These are phyloP conservation scores for Lissonota sp. DNA, from an alignment of 2,888 invertebrate genomes.

Conservation along the genomic window DNA sequence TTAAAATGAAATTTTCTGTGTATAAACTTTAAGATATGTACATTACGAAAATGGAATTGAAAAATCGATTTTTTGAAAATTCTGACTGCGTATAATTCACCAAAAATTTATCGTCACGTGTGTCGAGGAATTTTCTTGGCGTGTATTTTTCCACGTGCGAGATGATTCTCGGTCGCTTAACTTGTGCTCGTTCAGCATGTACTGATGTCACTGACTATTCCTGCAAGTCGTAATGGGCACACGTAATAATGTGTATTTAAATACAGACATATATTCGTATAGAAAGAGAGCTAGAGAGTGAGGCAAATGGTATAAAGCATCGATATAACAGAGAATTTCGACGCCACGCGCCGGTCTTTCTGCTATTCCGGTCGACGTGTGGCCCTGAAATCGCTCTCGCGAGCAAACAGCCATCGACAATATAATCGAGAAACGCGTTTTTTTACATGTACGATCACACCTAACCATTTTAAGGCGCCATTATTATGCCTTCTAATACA, in stretches of 20 bases:
- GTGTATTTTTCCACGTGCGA: no score
- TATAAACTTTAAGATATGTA: no score
- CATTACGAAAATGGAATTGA: no score
- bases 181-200: constrained; percentile 33
- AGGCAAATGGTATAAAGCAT: constrained; percentile 24
- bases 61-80: no score
- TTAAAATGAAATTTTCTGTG: no score
- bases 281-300: neutral
- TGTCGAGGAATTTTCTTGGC: no score
- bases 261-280: no score
- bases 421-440: constrained; percentile 28
- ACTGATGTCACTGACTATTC: constrained; percentile 77
- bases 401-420: constrained; percentile 50
- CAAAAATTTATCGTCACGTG: no score
- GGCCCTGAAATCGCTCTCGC: constrained; percentile 70
- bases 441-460: constrained; percentile 27
- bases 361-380: constrained; percentile 72
- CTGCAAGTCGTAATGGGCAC: constrained; percentile 62
- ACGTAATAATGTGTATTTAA: constrained; percentile 11
- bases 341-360: constrained; percentile 27
- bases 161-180: constrained; percentile 14
- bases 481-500: constrained; percentile 11
- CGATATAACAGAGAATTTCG: constrained; percentile 40
- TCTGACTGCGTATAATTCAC: no score
- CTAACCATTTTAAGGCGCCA: neutral